phyloP scores from a whole-genome alignment of 2,113 vertebrate genomes.

The Alces alces region DNA sequence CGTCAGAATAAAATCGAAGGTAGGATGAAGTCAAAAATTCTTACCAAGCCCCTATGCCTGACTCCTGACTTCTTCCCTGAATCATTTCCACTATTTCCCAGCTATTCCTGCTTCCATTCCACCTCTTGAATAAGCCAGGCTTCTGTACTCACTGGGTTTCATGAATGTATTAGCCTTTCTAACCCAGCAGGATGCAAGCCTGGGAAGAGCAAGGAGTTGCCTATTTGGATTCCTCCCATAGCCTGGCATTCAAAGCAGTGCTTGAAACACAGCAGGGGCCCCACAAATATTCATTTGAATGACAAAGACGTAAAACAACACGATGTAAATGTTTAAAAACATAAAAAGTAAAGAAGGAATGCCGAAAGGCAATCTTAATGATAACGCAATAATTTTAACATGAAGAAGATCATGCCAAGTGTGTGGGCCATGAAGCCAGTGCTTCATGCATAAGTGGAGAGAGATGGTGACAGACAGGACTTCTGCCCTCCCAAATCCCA shows the following conservation, averaged over 20 bases:
- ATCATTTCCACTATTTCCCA: too few species aligned
- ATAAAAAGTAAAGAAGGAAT: background rate
- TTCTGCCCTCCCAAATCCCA: too few species aligned
- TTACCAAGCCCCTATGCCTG: background rate
- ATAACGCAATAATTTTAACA: background rate
- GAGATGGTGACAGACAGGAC: background rate
- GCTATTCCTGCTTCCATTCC: background rate
- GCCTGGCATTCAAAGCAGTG: background rate
- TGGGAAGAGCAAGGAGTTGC: background rate
- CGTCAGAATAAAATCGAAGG: background rate
- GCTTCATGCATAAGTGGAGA: fast-evolving
- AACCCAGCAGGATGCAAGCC: background rate
- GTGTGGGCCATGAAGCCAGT: background rate
- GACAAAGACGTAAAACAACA: background rate
- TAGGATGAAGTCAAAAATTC: background rate
- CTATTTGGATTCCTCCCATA: background rate
- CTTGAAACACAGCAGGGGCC: background rate
- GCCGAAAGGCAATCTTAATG: background rate
- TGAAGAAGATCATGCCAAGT: background rate
- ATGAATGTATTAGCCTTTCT: background rate
- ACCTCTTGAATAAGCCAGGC: background rate
- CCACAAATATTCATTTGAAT: background rate
- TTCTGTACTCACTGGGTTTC: background rate
- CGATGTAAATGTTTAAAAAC: background rate
- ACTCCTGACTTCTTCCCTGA: background rate